Conservation (phyloP, 1,140 invertebrate species). For the Monochamus saltuarius region DNA sequence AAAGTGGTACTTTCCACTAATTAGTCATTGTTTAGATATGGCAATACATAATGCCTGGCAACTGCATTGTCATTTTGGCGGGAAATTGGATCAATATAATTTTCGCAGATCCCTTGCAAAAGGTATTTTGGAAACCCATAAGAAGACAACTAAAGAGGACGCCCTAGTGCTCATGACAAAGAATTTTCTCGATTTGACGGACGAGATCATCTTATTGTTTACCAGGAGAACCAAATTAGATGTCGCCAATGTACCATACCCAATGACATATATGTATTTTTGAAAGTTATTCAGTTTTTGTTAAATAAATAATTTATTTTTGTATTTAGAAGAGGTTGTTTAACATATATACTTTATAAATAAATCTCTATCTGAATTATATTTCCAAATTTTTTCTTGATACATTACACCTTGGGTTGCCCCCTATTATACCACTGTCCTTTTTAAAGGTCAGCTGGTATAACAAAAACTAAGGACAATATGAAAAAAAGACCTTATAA, state of each 20-base stretch:
- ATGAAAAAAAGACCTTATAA: constrained; percentile 15
- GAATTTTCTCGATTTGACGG: constrained; percentile 10
- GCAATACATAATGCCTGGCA: constrained; percentile 45
- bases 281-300: neutral
- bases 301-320: too few species aligned
- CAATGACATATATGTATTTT: constrained; percentile 8
- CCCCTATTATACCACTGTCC: too few species aligned
- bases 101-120: constrained; percentile 15
- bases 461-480: constrained; percentile 9
- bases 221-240: constrained; percentile 15
- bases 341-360: too few species aligned
- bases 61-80: constrained; percentile 28
- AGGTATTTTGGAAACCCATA: constrained; percentile 19
- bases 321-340: neutral
- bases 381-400: neutral
- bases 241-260: constrained; percentile 14
- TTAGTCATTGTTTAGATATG: constrained; percentile 20
- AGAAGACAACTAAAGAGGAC: constrained; percentile 15
- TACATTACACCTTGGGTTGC: constrained; percentile 2
- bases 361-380: neutral
- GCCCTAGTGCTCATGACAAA: neutral
- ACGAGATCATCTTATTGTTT: constrained; percentile 10
- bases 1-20: constrained; percentile 40
- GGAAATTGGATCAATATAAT: constrained; percentile 15
- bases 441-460: too few species aligned